These are phyloP conservation scores for Vireo altiloquus DNA, from an alignment of 2,113 vertebrate species.

Conservation along the genomic window DNA sequence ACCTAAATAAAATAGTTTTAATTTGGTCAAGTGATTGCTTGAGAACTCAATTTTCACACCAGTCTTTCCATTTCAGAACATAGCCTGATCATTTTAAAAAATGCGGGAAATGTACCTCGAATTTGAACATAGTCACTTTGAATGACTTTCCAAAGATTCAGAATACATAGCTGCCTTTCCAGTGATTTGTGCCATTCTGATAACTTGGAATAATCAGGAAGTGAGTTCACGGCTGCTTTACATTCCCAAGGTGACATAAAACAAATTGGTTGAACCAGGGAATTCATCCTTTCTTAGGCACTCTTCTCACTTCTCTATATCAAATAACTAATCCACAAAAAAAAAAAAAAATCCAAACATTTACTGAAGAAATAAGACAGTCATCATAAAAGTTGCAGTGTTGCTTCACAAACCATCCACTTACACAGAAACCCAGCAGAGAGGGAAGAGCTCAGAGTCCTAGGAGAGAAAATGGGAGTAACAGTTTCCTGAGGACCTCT, in stretches of 20 bases:
- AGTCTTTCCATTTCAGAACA: neutral
- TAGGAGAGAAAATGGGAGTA: constrained; percentile 45
- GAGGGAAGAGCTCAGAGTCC: neutral
- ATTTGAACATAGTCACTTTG: neutral
- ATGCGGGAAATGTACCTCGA: fast-evolving
- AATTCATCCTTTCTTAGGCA: neutral
- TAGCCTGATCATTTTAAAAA: neutral
- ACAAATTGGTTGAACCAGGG: neutral
- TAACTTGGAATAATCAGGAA: neutral
- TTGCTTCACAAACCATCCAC: neutral
- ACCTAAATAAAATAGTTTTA: neutral
- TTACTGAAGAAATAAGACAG: neutral
- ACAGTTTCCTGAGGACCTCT: constrained; percentile 57
- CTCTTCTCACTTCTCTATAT: neutral
- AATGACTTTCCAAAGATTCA: neutral
- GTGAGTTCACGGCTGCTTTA: neutral
- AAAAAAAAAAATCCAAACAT: neutral
- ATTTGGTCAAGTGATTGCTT: neutral
- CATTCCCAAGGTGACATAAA: neutral
- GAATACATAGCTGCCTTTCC: neutral
- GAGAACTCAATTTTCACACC: neutral
- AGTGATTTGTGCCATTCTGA: neutral
- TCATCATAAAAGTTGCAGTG: neutral
- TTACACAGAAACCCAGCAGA: constrained; percentile 10
- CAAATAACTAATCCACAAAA: neutral